These are phyloP conservation scores for Sus cebifrons DNA, from an alignment of 2,797 vertebrate species.

Conservation along the genomic window DNA sequence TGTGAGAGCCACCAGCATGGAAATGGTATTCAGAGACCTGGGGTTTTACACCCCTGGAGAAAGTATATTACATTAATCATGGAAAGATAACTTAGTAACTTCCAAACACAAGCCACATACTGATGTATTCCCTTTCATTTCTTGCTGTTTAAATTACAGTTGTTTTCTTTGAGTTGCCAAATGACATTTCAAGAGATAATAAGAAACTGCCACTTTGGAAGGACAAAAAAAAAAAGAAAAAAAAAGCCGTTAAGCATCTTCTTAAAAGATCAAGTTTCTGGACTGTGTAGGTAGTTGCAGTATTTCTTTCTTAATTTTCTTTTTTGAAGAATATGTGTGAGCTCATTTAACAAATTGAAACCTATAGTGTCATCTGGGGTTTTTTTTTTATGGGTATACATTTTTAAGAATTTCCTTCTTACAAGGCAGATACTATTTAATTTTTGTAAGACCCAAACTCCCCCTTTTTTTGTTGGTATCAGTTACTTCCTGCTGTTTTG, in stretches of 20 bases:
- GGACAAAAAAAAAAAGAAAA: slow-evolving; percentile 40
- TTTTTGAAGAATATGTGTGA: slow-evolving; percentile 57
- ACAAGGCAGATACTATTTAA: background rate
- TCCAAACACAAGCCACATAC: slow-evolving; percentile 22
- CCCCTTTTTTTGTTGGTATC: slow-evolving; percentile 5
- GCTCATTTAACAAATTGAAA: slow-evolving; percentile 67
- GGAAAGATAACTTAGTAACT: slow-evolving; percentile 54
- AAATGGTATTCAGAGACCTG: slow-evolving; percentile 14
- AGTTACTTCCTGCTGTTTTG: slow-evolving; percentile 47
- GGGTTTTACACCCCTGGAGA: background rate
- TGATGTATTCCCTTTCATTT: slow-evolving; percentile 59
- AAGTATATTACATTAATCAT: slow-evolving; percentile 38
- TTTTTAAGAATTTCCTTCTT: slow-evolving; percentile 16
- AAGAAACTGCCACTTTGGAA: slow-evolving; percentile 73
- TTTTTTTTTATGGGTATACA: slow-evolving; percentile 5
- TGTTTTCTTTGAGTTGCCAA: slow-evolving; percentile 81
- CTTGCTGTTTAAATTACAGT: slow-evolving; percentile 79
- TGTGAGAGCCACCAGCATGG: background rate
- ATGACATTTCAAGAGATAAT: slow-evolving; percentile 82
- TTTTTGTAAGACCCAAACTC: background rate
- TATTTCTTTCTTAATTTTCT: slow-evolving; percentile 71
- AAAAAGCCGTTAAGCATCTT: slow-evolving; percentile 50
- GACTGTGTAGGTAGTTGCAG: background rate
- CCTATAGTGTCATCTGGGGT: slow-evolving; percentile 41
- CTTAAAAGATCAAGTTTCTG: slow-evolving; percentile 64